Base-by-base conservation (phyloP, 2,113 vertebrate species). In the Pelvicachromis taeniatus region DNA sequence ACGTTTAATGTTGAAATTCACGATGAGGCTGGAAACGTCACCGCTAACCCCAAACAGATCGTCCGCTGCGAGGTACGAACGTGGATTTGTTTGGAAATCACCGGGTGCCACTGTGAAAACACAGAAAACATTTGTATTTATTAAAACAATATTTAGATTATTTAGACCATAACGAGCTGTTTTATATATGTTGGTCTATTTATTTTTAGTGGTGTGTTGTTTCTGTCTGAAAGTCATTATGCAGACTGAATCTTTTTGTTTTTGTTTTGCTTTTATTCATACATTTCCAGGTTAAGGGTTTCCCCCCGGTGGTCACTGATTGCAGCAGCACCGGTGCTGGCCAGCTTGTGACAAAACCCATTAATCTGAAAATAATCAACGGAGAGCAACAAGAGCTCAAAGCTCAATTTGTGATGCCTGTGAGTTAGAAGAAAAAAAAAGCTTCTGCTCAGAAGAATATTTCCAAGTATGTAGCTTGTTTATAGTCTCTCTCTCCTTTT, bases 21-120 rank as follows among this genome's bases (percentile, higher is more conserved):
- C 8, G 98, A 99, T 85, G 97, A 97, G 90, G 96, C 94, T 26
- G 96, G 96, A 85, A 99, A 99, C 92, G 70, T 97, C 94, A 97
- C 97, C 17, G 87, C 95, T 31, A 95, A 97, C 50, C 93, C 97
- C 33, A 97, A 97, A 58, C 68, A 98, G 88, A 85, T 94, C 4
- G 96, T 98, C 84, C 93, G 94, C 63, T 98, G 97, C 89, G 95
- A 97, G 97, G 98, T 99, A 97, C 93, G 78, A 5, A 13, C n/a
- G 8, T 31, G 29, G 7, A 13, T 23, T 19, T 29, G 29, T 38
- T 40, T 6, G 5, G 55, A 80, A 75, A 42, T 42, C 13, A 48
- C n/a, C 58, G 13, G 73, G 48, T 53, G 29, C 50, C 29, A 33
- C 17, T 33, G 17, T 50, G 29, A 35, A 77, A 35, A 21, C 26